A percentile compares a stretch with the other conserved stretches of the same genome.
Evolutionary conservation across 2,888 invertebrate genomes (phyloP).

Genomic region (Halictus quadricinctus): DNA sequence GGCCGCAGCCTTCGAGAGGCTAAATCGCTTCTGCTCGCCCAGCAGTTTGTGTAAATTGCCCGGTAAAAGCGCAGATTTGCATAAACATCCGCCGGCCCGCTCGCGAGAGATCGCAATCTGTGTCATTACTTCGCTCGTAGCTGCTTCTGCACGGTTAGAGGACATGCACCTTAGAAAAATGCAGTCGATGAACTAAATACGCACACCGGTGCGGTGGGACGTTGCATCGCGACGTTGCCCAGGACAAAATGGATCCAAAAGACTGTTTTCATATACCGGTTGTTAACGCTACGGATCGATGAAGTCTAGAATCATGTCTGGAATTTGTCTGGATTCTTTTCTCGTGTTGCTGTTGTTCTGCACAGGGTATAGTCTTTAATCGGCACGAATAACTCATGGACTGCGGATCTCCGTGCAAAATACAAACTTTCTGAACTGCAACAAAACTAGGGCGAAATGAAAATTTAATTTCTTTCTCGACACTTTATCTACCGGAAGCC

Average conservation of each 20-base stretch:
- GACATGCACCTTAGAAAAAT: conserved; percentile 3
- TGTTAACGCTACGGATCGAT: neutral
- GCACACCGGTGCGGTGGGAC: neutral
- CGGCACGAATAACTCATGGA: too few species aligned
- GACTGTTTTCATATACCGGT: neutral
- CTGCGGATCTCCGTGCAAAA: too few species aligned
- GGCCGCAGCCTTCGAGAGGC: neutral
- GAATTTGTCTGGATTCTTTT: neutral
- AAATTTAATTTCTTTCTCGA: too few species aligned
- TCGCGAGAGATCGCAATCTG: conserved; percentile 14
- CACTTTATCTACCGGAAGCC: too few species aligned
- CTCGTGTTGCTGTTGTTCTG: neutral
- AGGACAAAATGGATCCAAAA: neutral
- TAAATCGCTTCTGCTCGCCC: neutral
- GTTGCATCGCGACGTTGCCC: neutral
- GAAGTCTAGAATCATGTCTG: neutral
- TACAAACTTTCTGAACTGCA: too few species aligned
- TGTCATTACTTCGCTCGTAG: conserved; percentile 5
- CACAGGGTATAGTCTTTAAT: neutral
- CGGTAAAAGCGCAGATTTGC: conserved; percentile 6
- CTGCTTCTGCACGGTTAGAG: conserved; percentile 3
- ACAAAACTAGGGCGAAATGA: too few species aligned
- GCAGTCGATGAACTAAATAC: neutral
- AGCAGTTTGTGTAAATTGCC: conserved; percentile 3
- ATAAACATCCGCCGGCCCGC: neutral